Conservation (phyloP, 2,113 vertebrate species). For the Vulpes vulpes region DNA sequence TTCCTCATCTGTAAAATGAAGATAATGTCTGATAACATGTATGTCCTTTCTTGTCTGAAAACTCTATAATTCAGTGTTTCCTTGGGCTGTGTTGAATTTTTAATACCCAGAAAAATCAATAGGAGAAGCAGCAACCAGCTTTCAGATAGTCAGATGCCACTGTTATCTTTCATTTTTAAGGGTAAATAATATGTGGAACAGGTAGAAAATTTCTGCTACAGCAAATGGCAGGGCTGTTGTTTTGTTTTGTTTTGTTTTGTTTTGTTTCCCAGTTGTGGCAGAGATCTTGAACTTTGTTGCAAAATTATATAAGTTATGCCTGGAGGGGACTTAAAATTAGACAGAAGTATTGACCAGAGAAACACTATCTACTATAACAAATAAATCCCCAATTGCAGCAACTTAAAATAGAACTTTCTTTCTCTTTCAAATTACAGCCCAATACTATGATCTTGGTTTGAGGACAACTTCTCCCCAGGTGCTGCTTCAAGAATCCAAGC, state of each 20-base stretch:
- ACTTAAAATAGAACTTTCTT: neutral
- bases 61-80: neutral
- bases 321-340: neutral
- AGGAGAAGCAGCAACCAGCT: neutral
- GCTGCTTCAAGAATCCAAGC: neutral
- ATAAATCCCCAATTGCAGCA: neutral
- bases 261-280: neutral
- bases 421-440: neutral
- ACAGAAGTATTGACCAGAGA: neutral
- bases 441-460: neutral
- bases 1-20: neutral
- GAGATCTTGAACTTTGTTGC: neutral
- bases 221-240: neutral
- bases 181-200: neutral
- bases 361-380: neutral
- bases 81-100: constrained; percentile 43
- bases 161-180: constrained; percentile 21
- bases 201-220: neutral
- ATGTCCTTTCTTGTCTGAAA: neutral
- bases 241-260: neutral
- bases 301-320: neutral
- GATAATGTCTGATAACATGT: neutral
- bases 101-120: neutral
- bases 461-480: neutral
- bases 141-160: neutral